These are phyloP conservation scores for Brachyptera putata DNA, from an alignment of 2,888 invertebrate species.

Conservation along the genomic window DNA sequence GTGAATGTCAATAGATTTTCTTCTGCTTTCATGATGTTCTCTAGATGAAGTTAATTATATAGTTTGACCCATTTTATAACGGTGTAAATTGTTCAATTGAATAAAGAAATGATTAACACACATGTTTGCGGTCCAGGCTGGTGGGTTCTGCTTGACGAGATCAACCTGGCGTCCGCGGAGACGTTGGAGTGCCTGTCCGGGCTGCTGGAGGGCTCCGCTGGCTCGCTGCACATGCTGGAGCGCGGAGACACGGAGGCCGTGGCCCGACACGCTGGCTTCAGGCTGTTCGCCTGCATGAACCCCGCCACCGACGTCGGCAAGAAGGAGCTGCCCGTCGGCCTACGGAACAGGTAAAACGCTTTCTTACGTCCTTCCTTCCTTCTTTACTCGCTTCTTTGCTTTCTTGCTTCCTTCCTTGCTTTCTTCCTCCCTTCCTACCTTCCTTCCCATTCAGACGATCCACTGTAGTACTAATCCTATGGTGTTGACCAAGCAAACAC, in stretches of 20 bases:
- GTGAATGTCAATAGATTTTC: no score
- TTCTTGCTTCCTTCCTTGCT: no score
- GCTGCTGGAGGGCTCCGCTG: slow-evolving; percentile 75
- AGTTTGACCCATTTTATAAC: background rate
- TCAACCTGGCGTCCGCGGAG: slow-evolving; percentile 95
- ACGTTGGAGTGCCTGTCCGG: slow-evolving; percentile 92
- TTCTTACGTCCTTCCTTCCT: no score
- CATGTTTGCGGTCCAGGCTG: slow-evolving; percentile 56
- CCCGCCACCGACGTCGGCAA: slow-evolving; percentile 99
- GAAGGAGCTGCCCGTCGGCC: slow-evolving; percentile 86
- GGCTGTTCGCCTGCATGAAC: slow-evolving; percentile 99
- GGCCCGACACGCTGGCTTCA: slow-evolving; percentile 77
- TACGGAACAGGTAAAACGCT: slow-evolving; percentile 68
- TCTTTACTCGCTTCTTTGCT: no score
- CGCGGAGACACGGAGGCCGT: slow-evolving; percentile 85
- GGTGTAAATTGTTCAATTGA: no score
- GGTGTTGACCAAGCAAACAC: no score
- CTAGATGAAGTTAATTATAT: no score
- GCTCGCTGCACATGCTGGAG: slow-evolving; percentile 80
- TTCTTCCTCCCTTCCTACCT: no score
- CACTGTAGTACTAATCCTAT: no score
- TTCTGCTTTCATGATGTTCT: no score
- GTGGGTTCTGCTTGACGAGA: slow-evolving; percentile 97
- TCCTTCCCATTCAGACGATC: no score
- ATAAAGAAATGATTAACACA: no score